Base-by-base conservation (phyloP, 2,888 invertebrate species). In the Cerastoderma edule region DNA sequence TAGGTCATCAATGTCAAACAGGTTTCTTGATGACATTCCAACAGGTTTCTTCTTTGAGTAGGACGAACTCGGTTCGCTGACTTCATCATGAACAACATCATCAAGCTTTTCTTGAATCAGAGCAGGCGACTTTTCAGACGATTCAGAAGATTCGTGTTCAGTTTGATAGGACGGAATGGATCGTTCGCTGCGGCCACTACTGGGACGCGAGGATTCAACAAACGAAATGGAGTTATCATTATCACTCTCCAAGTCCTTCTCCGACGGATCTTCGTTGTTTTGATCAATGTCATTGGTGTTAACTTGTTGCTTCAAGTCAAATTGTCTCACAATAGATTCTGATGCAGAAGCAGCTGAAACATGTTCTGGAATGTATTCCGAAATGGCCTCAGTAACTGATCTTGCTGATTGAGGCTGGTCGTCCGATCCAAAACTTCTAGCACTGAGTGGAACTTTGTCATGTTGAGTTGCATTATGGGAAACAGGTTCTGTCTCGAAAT, bases 181-280 rank as follows among this genome's bases (percentile, higher is more conserved):
- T 8, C 83, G 60, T 60, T 87, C 88, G 73, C 83, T 83, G 39
- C 75, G 72, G 22, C 78, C 84, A 76, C 88, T 89, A 28, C 89
- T 88, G 2, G 88, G 88, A 22, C 89, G 24, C 2, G 89, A 89
- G 0, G 77, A 77, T 44, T 68, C 77, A 4, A 66, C 60, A 39
- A 66, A 48, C 22, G 79, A 79, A 35, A 79, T 75, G 24, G 84
- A 84, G 6, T 75, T 77, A 33, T 84, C 80, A 64, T 64, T 63
- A 57, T 85, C 84, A 67, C 72, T 80, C 70, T 84, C 86, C n/a
- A 54, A 74, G 70, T 84, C 84, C 0, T 79, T 80, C 28, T 86
- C 87, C 30, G 84, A 82, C 13, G 80, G 83, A 22, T 81, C 83
- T 28, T 75, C 24, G 74, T 33, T 27, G 68, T 60, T 70, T 71